Conservation (phyloP, 1,140 invertebrate genomes). For the Drosophila takahashii region DNA sequence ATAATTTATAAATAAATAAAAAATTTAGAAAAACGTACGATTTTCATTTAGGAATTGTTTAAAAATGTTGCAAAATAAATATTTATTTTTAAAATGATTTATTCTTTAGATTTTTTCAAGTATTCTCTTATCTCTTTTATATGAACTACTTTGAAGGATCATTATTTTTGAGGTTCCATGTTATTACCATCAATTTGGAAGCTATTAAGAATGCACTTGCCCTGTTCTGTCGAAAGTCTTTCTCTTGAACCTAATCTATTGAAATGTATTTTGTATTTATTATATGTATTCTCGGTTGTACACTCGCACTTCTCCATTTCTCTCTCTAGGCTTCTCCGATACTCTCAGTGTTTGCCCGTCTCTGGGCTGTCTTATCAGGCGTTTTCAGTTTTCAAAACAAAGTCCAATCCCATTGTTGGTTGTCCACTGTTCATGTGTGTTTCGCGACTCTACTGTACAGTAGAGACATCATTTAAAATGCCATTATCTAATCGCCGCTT, state of each 20-base stretch:
- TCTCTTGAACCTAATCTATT: background rate
- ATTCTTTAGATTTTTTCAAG: too few species aligned
- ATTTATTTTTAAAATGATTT: too few species aligned
- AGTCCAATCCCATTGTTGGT: conserved; percentile 71
- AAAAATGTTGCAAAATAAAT: too few species aligned
- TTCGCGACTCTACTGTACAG: conserved; percentile 71
- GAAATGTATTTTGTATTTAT: conserved; percentile 6
- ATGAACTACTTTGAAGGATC: background rate
- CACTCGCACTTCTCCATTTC: background rate
- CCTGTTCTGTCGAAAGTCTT: background rate
- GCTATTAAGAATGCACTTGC: conserved; percentile 22
- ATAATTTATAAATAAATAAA: too few species aligned
- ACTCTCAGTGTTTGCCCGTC: conserved; percentile 21
- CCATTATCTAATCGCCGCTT: conserved; percentile 71
- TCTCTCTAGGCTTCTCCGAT: background rate
- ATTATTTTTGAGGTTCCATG: background rate
- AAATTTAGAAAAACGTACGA: too few species aligned
- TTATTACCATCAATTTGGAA: conserved; percentile 13
- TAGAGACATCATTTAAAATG: conserved; percentile 78
- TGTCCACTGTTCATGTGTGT: conserved; percentile 62
- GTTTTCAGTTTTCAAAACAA: conserved; percentile 68
- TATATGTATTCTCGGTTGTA: conserved; percentile 3
- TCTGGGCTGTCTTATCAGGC: conserved; percentile 38
- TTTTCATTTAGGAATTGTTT: too few species aligned
- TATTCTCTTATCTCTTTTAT: background rate